Evolutionary conservation across 1,140 invertebrate species (phyloP).

Genomic region (Camponotus floridanus): DNA sequence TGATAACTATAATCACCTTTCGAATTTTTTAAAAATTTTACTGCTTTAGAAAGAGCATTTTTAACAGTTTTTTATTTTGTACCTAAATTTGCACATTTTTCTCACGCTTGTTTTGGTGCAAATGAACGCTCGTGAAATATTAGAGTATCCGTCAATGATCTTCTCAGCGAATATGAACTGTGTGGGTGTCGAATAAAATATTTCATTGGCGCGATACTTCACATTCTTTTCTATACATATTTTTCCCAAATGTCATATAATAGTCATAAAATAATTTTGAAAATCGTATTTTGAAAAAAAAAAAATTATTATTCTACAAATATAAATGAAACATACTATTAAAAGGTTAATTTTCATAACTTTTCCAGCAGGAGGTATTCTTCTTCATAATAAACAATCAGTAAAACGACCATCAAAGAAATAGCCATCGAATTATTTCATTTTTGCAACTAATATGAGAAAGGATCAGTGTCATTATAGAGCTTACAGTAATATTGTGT

Average conservation of each 20-base stretch:
- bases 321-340: neutral
- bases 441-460: neutral
- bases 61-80: neutral
- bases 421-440: neutral
- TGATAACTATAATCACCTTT: neutral
- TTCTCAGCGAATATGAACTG: neutral
- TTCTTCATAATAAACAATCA: neutral
- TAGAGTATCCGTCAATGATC: conserved; percentile 1
- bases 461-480: neutral
- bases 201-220: conserved; percentile 23
- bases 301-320: neutral
- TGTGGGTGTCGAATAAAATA: conserved; percentile 17
- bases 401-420: neutral
- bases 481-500: conserved; percentile 1
- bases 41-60: neutral
- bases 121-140: neutral
- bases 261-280: neutral
- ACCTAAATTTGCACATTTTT: neutral
- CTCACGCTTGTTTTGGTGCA: neutral
- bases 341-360: neutral
- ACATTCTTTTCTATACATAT: neutral
- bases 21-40: neutral
- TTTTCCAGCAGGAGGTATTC: neutral
- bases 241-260: neutral
- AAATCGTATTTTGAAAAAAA: neutral